These are phyloP conservation scores for Sminthopsis crassicaudata DNA, from an alignment of 2,113 vertebrate genomes.

Conservation along the genomic window DNA sequence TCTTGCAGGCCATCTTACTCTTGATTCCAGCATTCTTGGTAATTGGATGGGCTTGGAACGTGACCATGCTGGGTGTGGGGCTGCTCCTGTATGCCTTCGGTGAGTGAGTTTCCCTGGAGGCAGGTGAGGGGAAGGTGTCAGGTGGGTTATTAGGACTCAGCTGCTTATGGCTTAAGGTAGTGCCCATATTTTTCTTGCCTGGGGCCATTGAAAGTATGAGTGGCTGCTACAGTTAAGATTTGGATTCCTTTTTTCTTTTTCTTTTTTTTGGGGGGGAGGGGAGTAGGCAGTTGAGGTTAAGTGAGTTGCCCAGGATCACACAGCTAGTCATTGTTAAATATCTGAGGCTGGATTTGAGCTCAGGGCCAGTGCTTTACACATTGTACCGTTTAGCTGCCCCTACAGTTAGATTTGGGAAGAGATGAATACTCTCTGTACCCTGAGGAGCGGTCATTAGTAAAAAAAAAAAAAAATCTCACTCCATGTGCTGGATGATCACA, in stretches of 20 bases:
- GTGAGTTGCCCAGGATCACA: too few relatives aligned
- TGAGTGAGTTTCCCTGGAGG: slow-evolving; percentile 79
- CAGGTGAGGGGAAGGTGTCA: fast-evolving
- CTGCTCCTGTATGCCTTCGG: slow-evolving; percentile 94
- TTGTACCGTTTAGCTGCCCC: neutral
- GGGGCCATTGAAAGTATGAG: neutral
- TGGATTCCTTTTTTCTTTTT: neutral
- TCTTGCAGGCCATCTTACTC: slow-evolving; percentile 89
- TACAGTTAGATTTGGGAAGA: neutral
- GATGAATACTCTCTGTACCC: neutral
- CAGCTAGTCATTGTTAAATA: too few relatives aligned
- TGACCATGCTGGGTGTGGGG: slow-evolving; percentile 88
- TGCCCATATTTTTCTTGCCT: neutral
- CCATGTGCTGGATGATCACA: neutral
- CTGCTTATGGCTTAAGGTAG: neutral
- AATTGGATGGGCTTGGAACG: slow-evolving; percentile 89
- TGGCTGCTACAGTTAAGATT: neutral
- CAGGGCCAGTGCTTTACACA: too few relatives aligned
- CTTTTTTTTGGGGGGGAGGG: too few relatives aligned
- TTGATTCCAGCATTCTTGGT: slow-evolving; percentile 94
- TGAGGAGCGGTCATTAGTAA: neutral
- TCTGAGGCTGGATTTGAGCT: too few relatives aligned
- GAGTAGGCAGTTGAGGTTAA: too few relatives aligned
- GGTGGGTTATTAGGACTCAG: neutral
- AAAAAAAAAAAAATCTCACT: neutral